Conservation (phyloP, 2,888 invertebrate genomes). For the Drosophila tanythrix region DNA sequence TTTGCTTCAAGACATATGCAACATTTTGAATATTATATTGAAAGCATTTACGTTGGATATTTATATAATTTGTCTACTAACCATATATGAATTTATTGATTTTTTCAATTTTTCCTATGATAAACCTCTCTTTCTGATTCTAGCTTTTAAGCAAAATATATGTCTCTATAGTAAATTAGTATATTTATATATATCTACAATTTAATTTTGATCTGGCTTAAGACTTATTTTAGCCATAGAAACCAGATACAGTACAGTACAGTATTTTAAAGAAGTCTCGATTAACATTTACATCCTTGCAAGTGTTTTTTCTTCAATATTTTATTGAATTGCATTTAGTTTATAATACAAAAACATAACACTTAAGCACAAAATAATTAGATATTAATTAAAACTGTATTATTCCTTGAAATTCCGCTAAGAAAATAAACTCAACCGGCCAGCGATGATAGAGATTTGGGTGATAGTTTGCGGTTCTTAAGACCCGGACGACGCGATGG, state of each 20-base stretch:
- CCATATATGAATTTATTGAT: neutral
- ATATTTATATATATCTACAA: neutral
- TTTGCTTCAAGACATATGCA: neutral
- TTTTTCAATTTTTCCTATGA: neutral
- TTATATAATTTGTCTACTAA: neutral
- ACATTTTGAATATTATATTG: neutral
- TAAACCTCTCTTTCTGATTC: neutral
- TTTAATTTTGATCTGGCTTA: neutral
- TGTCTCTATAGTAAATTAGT: neutral
- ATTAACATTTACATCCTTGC: neutral
- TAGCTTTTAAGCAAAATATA: neutral
- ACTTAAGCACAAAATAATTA: neutral
- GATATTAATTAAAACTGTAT: conserved; percentile 1
- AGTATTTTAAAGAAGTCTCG: neutral
- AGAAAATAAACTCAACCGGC: conserved; percentile 63
- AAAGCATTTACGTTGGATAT: neutral
- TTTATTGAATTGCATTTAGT: conserved; percentile 17
- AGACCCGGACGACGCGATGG: conserved; percentile 64
- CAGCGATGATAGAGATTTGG: conserved; percentile 73
- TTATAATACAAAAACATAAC: neutral
- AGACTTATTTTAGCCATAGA: neutral
- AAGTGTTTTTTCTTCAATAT: conserved; percentile 1
- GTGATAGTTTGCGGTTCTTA: conserved; percentile 80
- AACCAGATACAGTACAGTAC: neutral
- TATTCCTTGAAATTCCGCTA: neutral